Base-by-base conservation (phyloP, 2,797 vertebrate species). In the Chrosomus eos region DNA sequence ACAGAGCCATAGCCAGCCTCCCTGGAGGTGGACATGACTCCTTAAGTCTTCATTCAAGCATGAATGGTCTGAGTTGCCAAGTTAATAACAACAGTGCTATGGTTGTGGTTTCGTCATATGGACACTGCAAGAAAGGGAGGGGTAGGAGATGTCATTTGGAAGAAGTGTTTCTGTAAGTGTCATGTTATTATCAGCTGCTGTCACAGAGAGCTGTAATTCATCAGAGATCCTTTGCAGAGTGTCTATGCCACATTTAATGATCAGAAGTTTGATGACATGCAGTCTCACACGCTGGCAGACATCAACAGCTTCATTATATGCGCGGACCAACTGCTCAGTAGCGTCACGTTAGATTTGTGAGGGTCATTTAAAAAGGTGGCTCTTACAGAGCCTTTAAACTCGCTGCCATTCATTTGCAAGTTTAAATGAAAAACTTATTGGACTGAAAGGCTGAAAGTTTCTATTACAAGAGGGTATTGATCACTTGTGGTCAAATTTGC, bases 141-240 rank as follows among this genome's bases (percentile, higher is more conserved):
- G 36, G 21, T 72, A 80, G 51, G 75, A 55, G 48, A 73, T 64
- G 74, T 78, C 67, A 68, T 76, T 33, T 68, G 67, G 78, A 83
- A 58, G 36, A 84, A 76, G 75, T 31, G 40, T 84, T 67, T 18
- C 66, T 80, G 45, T 53, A 64, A 48, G 81, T 74, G 64, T 68
- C 16, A 18, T 45, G 48, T 84, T 85, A 68, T 76, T 51, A 87
- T 80, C 66, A 64, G 45, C 64, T 66, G 16, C 82, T 55, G 82
- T 84, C 78, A 77, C 40, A 31, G 55, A 66, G 53, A 43, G 62
- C 48, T 81, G 82, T 75, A 66, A 81, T 23, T 28, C 55, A 77
- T 84, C 86, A 87, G 64, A 71, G 70, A 84, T 75, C 53, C 16
- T 36, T 66, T 81, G 64, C 81, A 74, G 45, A 58, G 28, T 26